A percentile compares a stretch with the other conserved stretches of the same genome.
These are phyloP conservation scores for Brevipalpus yothersi DNA, from an alignment of 1,140 invertebrate species.

Conservation along the genomic window DNA sequence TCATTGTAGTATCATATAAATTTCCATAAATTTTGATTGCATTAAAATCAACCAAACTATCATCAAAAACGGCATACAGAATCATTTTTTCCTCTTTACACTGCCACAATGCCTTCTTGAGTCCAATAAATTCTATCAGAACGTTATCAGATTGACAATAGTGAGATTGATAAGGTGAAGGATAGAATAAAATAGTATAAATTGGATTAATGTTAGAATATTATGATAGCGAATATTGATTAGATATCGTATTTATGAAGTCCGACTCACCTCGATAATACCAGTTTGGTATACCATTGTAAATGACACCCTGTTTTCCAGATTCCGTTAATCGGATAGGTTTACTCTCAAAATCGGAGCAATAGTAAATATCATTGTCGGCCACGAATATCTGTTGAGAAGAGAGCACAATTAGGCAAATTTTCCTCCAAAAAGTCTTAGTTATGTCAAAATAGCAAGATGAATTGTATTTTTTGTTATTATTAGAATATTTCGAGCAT, in stretches of 20 bases:
- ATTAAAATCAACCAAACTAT: background rate
- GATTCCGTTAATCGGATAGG: conserved; percentile 39
- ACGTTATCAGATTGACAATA: too few relatives aligned
- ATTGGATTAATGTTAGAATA: background rate
- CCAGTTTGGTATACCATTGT: conserved; percentile 79
- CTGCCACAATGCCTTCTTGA: background rate
- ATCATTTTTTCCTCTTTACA: background rate
- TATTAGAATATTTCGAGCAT: too few relatives aligned
- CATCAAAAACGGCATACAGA: background rate
- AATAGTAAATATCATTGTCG: conserved; percentile 70
- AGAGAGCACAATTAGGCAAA: background rate
- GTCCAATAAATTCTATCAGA: background rate
- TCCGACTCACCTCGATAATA: conserved; percentile 39
- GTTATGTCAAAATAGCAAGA: too few relatives aligned
- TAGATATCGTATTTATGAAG: too few relatives aligned
- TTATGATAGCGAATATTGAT: too few relatives aligned
- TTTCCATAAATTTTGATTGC: background rate
- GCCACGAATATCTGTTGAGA: conserved; percentile 37
- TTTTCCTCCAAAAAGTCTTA: too few relatives aligned
- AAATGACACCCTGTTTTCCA: conserved; percentile 44
- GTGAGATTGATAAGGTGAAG: too few relatives aligned
- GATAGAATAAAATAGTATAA: background rate
- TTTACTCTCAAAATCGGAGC: conserved; percentile 33
- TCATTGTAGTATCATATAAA: background rate
- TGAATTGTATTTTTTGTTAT: too few relatives aligned